These are phyloP conservation scores for Hippoglossus hippoglossus DNA, from an alignment of 2,797 vertebrate genomes.

Conservation along the genomic window DNA sequence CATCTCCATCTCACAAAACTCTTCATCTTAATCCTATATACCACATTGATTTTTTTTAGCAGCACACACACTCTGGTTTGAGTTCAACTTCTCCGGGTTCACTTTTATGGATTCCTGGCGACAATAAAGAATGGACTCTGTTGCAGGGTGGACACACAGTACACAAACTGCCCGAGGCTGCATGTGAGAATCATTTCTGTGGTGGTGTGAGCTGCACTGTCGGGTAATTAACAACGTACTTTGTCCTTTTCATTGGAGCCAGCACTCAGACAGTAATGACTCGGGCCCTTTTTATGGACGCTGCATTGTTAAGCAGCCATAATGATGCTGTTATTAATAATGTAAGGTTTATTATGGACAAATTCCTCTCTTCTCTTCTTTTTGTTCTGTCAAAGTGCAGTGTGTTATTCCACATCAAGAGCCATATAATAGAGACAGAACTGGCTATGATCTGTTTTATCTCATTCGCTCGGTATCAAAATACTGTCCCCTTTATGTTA, in stretches of 20 bases:
- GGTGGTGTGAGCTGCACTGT: constrained; percentile 12
- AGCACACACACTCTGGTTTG: background rate
- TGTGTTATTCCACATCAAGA: background rate
- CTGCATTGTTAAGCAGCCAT: constrained; percentile 62
- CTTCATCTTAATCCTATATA: background rate
- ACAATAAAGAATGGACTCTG: background rate
- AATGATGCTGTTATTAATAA: constrained; percentile 72
- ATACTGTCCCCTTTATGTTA: background rate
- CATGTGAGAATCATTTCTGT: constrained; percentile 5
- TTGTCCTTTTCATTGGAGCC: constrained; percentile 48
- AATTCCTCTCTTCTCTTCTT: constrained; percentile 14
- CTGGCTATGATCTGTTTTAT: background rate
- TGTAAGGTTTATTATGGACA: constrained; percentile 52
- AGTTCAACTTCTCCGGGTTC: background rate
- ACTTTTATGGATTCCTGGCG: background rate
- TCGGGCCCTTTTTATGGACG: constrained; percentile 49
- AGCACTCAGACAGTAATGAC: constrained; percentile 57
- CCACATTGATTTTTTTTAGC: no score
- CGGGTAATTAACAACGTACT: constrained; percentile 50
- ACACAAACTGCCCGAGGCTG: constrained; percentile 1
- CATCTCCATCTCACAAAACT: background rate
- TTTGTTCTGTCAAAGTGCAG: background rate
- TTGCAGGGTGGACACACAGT: constrained; percentile 2
- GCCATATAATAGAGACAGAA: background rate
- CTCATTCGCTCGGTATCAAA: background rate